A percentile compares a stretch with the other conserved stretches of the same genome.
phyloP scores from a whole-genome alignment of 2,113 vertebrate genomes.

The Dryoscopus gambensis region DNA sequence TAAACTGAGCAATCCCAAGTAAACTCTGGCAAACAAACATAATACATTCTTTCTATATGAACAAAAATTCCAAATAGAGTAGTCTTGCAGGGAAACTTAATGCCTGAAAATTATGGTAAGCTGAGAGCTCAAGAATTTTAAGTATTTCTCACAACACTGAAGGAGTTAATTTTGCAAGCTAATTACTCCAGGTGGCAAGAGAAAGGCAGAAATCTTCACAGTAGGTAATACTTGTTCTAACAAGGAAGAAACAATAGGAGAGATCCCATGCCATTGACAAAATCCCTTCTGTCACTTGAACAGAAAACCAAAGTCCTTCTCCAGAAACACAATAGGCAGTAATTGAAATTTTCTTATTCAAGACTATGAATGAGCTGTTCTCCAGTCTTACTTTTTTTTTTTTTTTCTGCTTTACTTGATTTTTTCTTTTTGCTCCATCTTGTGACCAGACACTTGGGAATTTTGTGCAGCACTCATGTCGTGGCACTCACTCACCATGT shows the following conservation, averaged over 20 bases:
- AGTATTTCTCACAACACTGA: background rate
- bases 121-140: background rate
- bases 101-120: background rate
- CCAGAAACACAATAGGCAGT: background rate
- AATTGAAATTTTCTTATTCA: background rate
- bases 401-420: background rate
- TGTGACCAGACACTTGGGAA: background rate
- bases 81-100: background rate
- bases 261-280: background rate
- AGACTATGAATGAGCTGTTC: background rate
- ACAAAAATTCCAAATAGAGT: background rate
- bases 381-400: background rate
- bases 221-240: background rate
- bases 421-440: background rate
- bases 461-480: accelerated
- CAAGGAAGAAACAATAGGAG: background rate
- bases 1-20: background rate
- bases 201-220: background rate
- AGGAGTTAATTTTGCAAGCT: background rate
- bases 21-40: background rate
- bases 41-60: background rate
- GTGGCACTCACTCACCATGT: background rate
- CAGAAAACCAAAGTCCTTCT: background rate
- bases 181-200: background rate
- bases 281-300: background rate